A percentile compares a stretch with the other conserved stretches of the same genome.
phyloP scores from a whole-genome alignment of 2,113 vertebrate species.

The Ursus arctos region DNA sequence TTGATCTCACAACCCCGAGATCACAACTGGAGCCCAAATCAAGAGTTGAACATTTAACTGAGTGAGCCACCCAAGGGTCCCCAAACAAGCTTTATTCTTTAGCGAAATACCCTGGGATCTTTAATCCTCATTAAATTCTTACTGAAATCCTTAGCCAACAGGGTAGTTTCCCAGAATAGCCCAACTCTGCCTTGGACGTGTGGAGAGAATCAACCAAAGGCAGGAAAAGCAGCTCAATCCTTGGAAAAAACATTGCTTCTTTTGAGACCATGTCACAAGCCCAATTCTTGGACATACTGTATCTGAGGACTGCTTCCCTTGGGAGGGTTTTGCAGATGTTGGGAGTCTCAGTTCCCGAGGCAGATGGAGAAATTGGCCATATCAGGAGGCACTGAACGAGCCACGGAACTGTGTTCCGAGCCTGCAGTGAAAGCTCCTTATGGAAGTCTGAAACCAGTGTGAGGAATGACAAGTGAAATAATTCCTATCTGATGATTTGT shows the following conservation, averaged over 20 bases:
- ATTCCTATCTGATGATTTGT: background rate
- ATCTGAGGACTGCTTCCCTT: background rate
- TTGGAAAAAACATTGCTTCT: background rate
- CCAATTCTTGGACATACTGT: background rate
- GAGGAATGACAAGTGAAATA: background rate
- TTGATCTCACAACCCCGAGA: background rate
- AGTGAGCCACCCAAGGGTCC: background rate
- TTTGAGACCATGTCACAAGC: background rate
- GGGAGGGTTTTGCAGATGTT: background rate
- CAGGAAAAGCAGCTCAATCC: background rate
- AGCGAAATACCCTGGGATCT: conserved; percentile 37
- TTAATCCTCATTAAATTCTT: conserved; percentile 54
- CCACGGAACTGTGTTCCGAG: background rate
- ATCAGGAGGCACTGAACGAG: background rate
- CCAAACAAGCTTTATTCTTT: background rate
- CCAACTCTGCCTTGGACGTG: background rate
- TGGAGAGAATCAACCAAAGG: background rate
- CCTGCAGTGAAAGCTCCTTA: background rate
- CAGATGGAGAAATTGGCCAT: background rate
- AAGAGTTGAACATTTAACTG: background rate
- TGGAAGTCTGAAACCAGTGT: background rate
- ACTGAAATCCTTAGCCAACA: conserved; percentile 13
- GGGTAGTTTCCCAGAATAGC: background rate
- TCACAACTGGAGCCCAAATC: background rate
- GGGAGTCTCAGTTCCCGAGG: background rate